Percentiles rank a stretch among this genome's conserved stretches.
Evolutionary conservation across 2,888 invertebrate genomes (phyloP).

Genomic region (Theodoxus fluviatilis): DNA sequence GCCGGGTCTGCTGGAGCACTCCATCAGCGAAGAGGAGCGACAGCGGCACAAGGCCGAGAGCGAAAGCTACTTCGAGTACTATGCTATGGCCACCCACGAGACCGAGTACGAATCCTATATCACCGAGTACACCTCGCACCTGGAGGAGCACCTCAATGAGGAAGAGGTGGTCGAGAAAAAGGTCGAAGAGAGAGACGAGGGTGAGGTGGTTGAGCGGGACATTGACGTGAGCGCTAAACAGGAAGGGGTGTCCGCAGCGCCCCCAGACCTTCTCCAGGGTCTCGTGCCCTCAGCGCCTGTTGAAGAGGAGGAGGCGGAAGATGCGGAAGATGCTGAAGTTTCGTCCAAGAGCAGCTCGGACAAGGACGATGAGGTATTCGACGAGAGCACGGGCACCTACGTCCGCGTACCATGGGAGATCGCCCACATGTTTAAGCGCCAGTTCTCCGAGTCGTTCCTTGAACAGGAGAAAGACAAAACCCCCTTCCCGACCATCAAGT

Average conservation of each 20-base stretch:
- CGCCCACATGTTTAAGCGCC: slow-evolving; percentile 52
- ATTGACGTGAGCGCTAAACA: slow-evolving; percentile 17
- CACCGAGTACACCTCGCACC: no score
- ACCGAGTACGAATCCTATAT: no score
- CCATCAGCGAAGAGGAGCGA: not conserved
- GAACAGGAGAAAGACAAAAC: slow-evolving; percentile 45
- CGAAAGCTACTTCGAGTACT: not conserved
- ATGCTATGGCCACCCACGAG: not conserved
- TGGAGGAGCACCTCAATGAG: no score
- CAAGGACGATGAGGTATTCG: slow-evolving; percentile 53
- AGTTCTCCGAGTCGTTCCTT: slow-evolving; percentile 53
- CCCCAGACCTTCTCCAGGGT: no score
- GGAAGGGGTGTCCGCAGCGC: no score
- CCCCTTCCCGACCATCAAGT: slow-evolving; percentile 38
- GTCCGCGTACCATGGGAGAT: slow-evolving; percentile 54
- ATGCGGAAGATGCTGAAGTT: slow-evolving; percentile 25
- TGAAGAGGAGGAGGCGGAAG: slow-evolving; percentile 25
- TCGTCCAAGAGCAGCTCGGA: slow-evolving; percentile 42
- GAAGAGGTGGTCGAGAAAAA: not conserved
- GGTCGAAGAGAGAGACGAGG: not conserved
- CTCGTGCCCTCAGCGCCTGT: no score
- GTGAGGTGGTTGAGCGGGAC: not conserved
- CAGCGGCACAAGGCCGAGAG: no score
- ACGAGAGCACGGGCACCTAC: slow-evolving; percentile 50
- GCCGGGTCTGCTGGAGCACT: not conserved